A percentile compares a stretch with the other conserved stretches of the same genome.
Conservation (phyloP, 2,888 invertebrate species). For the Cyaniris semiargus region DNA sequence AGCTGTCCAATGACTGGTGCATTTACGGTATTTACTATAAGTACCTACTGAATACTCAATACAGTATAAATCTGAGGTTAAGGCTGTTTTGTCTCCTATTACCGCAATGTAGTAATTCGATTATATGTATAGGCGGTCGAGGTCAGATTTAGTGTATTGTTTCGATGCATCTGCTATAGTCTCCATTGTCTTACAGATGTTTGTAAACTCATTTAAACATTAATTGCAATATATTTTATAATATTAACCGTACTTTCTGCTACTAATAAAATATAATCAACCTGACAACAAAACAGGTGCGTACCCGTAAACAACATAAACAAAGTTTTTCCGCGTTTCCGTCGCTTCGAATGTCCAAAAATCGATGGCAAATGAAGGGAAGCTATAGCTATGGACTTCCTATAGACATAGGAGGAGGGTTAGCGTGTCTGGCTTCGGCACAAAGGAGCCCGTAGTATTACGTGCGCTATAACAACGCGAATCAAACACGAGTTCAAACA, state of each 20-base stretch:
- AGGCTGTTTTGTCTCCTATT: background rate
- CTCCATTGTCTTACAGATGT: background rate
- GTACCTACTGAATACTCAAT: background rate
- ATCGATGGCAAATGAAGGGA: slow-evolving; percentile 51
- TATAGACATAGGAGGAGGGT: slow-evolving; percentile 57
- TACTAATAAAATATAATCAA: background rate
- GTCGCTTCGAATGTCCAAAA: slow-evolving; percentile 45
- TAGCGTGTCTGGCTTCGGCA: slow-evolving; percentile 70
- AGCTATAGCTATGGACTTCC: slow-evolving; percentile 55
- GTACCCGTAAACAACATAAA: background rate
- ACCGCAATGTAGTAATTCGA: background rate
- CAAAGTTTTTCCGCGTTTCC: slow-evolving; percentile 11
- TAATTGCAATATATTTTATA: too few species aligned
- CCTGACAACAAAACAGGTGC: background rate
- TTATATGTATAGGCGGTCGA: background rate
- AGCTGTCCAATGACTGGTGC: too few species aligned
- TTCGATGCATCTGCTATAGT: background rate
- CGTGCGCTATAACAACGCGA: slow-evolving; percentile 53
- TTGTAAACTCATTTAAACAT: background rate
- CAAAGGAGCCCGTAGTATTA: slow-evolving; percentile 70
- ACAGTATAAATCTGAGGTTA: background rate
- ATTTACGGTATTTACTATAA: too few species aligned
- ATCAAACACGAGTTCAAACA: slow-evolving; percentile 66
- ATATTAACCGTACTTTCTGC: too few species aligned
- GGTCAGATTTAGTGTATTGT: background rate